These are phyloP conservation scores for Nezara viridula DNA, from an alignment of 2,888 invertebrate species.

Conservation along the genomic window DNA sequence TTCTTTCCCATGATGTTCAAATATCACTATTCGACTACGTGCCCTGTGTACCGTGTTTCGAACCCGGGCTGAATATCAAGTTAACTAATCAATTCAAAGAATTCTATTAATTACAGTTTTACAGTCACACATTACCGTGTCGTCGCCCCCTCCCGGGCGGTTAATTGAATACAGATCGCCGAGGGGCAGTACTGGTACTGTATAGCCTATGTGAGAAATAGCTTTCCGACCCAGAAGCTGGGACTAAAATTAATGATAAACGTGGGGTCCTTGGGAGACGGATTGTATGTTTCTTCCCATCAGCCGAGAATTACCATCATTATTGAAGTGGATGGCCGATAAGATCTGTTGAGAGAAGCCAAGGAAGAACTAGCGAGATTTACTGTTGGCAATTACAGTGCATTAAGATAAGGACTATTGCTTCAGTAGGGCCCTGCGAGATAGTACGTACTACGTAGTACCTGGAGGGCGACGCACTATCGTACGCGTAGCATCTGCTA, in stretches of 20 bases:
- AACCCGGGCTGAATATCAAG: conserved; percentile 32
- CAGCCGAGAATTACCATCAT: conserved; percentile 53
- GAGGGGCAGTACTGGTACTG: neutral
- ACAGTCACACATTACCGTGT: neutral
- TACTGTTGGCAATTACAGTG: conserved; percentile 57
- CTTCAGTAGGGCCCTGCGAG: neutral
- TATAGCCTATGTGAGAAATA: neutral
- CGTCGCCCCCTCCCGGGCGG: neutral
- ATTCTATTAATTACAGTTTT: conserved; percentile 42
- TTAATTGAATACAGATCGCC: conserved; percentile 19
- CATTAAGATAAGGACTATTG: conserved; percentile 53
- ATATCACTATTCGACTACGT: conserved; percentile 43
- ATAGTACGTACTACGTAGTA: neutral
- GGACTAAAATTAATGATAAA: conserved; percentile 45
- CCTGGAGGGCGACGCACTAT: neutral
- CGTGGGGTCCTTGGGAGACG: conserved; percentile 26
- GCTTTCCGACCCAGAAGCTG: conserved; percentile 2
- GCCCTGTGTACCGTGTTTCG: conserved; percentile 22
- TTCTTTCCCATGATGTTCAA: conserved; percentile 49
- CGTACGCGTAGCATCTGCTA: neutral
- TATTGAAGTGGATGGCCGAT: conserved; percentile 50
- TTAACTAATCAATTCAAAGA: conserved; percentile 34
- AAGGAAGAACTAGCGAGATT: conserved; percentile 52
- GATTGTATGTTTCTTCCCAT: conserved; percentile 56
- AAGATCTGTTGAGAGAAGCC: conserved; percentile 53